Conservation (phyloP, 2,113 vertebrate genomes). For the Isichthys henryi region DNA sequence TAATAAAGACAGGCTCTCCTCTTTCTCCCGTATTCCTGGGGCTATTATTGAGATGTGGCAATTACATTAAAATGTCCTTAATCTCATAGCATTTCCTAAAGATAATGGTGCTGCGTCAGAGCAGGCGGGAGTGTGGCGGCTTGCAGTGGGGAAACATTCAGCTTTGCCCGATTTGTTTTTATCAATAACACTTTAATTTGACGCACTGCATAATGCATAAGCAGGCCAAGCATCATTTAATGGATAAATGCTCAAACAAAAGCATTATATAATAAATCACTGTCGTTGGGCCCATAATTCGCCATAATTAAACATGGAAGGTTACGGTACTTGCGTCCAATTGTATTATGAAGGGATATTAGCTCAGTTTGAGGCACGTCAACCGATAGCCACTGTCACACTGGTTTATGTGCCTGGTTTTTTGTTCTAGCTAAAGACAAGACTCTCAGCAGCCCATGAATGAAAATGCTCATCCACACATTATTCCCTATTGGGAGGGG, state of each 20-base stretch:
- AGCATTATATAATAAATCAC: slow-evolving; percentile 69
- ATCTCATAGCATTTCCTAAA: slow-evolving; percentile 21
- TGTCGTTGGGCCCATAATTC: slow-evolving; percentile 53
- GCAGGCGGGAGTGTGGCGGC: slow-evolving; percentile 41
- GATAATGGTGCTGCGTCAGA: slow-evolving; percentile 30
- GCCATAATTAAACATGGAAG: slow-evolving; percentile 61
- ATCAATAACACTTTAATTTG: slow-evolving; percentile 70
- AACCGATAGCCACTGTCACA: neutral
- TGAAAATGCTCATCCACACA: too few species aligned
- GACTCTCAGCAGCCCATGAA: neutral
- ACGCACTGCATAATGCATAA: slow-evolving; percentile 62
- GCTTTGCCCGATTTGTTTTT: slow-evolving; percentile 62
- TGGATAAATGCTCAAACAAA: slow-evolving; percentile 63
- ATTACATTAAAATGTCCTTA: slow-evolving; percentile 30
- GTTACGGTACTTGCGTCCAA: slow-evolving; percentile 65
- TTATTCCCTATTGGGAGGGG: neutral
- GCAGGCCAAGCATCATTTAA: slow-evolving; percentile 59
- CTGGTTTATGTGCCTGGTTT: neutral
- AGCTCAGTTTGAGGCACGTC: slow-evolving; percentile 4
- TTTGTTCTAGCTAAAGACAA: neutral
- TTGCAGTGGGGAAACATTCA: slow-evolving; percentile 53
- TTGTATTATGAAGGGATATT: slow-evolving; percentile 34
- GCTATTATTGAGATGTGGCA: slow-evolving; percentile 18
- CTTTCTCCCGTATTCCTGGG: neutral
- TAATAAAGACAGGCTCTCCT: neutral